Percentiles rank a stretch among this genome's conserved stretches.
phyloP scores from a whole-genome alignment of 2,888 invertebrate species.

The Nomada fucata region DNA sequence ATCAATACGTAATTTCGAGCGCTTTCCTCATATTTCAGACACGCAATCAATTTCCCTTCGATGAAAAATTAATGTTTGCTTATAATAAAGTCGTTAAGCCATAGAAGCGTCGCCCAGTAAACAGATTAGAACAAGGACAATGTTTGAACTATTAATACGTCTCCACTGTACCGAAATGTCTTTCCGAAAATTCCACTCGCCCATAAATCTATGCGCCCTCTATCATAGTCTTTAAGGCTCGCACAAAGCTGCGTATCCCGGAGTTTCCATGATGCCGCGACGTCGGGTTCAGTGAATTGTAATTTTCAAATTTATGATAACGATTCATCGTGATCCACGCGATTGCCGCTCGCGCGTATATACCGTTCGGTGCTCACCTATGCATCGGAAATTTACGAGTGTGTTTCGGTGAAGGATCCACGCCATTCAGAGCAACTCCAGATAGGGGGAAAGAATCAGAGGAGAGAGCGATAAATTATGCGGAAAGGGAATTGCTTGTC shows the following conservation, averaged over 20 bases:
- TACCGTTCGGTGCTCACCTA: slow-evolving; percentile 29
- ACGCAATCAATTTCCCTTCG: no score
- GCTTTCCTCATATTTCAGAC: no score
- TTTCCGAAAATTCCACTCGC: not conserved
- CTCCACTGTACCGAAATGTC: not conserved
- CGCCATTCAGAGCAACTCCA: slow-evolving; percentile 34
- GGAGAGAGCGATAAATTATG: slow-evolving; percentile 61
- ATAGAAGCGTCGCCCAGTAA: no score
- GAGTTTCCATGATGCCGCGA: not conserved
- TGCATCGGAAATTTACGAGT: slow-evolving; percentile 61
- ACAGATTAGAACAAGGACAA: not conserved
- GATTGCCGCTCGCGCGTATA: slow-evolving; percentile 32
- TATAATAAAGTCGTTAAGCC: no score
- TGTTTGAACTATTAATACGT: not conserved
- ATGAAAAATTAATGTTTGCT: no score
- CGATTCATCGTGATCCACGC: slow-evolving; percentile 16
- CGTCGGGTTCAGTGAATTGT: slow-evolving; percentile 18
- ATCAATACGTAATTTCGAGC: no score
- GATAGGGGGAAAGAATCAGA: slow-evolving; percentile 28
- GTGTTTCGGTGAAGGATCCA: slow-evolving; percentile 28
- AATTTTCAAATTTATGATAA: slow-evolving; percentile 46
- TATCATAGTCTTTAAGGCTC: not conserved
- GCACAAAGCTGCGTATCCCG: no score
- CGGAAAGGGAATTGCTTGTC: slow-evolving; percentile 60
- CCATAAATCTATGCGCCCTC: not conserved